Base-by-base conservation (phyloP, 2,888 invertebrate species). In the Thecocarcelia acutangulata region DNA sequence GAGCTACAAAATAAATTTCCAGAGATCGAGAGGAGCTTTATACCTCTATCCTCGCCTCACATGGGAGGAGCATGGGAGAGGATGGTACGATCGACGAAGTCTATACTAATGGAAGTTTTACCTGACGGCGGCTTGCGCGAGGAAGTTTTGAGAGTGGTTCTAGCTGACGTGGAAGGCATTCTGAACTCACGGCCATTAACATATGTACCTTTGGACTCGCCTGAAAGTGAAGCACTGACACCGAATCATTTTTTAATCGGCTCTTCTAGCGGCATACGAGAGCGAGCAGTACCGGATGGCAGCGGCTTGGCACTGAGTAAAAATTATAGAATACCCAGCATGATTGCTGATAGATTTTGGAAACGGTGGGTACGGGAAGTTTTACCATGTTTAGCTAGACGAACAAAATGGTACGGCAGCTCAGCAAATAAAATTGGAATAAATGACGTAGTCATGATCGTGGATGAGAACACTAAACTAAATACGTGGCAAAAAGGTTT, bases 51-150 rank as follows among this genome's bases (percentile, higher is more conserved):
- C 12, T 64, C 75, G 19, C 70, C 83, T 2, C 84, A 84, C 19
- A 83, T 83, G 84, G 82, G 79, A 1, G 81, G 80, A 1, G 63
- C 80, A 6, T 83, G 83, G 80, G 80, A 84, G 42, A 61, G 83
- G 21, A 81, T 84, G 80, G 56, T 84, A 8, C 68, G 82, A n/a
- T 82, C 82, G 1, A 54, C 76, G 8, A 83, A 85, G 66, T 79
- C 80, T 2, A 63, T 84, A 13, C 13, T 81, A 21, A 79, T 70
- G 56, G 76, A 81, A 9, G 59, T 84, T 54, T 6, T 83, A 4
- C 48, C 59, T 12, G 54, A 68, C 12, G 66, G 21, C 0, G 17
- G 37, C 28, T 19, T 77, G 8, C 72, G 64, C 9, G 84, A 82
- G 33, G 76, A 84, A 13, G 42, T 63, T 1, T 63, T 82, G 42